Evolutionary conservation across 2,888 invertebrate species (phyloP).

Genomic region (Brachynemurus nebulosus): DNA sequence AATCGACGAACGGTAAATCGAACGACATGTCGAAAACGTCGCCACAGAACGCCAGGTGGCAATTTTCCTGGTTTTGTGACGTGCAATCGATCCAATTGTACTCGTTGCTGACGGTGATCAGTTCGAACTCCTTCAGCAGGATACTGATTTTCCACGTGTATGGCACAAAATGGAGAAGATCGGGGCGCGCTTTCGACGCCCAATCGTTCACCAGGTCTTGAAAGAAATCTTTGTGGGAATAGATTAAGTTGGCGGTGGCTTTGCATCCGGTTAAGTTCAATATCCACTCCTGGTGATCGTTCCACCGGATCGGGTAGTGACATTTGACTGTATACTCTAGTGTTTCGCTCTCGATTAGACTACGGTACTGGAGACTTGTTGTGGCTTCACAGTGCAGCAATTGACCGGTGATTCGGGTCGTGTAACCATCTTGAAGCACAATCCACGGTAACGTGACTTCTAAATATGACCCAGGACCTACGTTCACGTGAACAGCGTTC

Average conservation of each 20-base stretch:
- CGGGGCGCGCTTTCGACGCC: conserved; percentile 86
- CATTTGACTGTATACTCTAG: conserved; percentile 79
- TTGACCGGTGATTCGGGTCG: conserved; percentile 84
- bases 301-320: conserved; percentile 89
- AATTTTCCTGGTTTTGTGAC: conserved; percentile 88
- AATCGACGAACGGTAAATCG: conserved; percentile 88
- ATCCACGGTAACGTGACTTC: conserved; percentile 96
- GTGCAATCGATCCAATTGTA: conserved; percentile 99
- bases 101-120: conserved; percentile 86
- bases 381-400: conserved; percentile 88
- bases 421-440: conserved; percentile 73
- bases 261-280: conserved; percentile 86
- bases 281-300: conserved; percentile 92
- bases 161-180: conserved; percentile 88
- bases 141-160: conserved; percentile 92
- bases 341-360: conserved; percentile 87
- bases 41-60: conserved; percentile 87
- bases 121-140: conserved; percentile 85
- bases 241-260: conserved; percentile 82
- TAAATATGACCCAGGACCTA: conserved; percentile 89
- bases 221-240: conserved; percentile 92
- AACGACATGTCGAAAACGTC: conserved; percentile 88
- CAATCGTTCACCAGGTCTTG: conserved; percentile 94
- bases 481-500: conserved; percentile 91
- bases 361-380: conserved; percentile 84